Evolutionary conservation across 2,797 vertebrate species (phyloP).

Genomic region (Sebastes wilsoni): DNA sequence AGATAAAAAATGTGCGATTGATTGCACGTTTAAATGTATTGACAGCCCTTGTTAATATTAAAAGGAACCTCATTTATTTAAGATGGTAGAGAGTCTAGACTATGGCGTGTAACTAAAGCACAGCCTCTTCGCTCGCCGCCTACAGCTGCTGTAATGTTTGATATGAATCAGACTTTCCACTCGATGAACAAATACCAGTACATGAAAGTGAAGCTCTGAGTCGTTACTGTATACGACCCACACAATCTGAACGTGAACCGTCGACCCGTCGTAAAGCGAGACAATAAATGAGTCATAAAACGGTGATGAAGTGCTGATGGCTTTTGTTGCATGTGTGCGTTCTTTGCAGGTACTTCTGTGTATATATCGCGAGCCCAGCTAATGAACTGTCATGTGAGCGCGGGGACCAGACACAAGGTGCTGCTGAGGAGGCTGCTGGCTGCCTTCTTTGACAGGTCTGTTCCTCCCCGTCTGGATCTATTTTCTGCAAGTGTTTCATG

Average conservation of each 20-base stretch:
- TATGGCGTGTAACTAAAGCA: neutral
- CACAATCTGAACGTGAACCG: neutral
- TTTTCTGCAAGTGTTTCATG: constrained; percentile 62
- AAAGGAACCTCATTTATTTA: neutral
- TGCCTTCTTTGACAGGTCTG: constrained; percentile 95
- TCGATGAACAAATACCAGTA: constrained; percentile 21
- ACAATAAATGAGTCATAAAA: neutral
- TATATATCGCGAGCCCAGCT: constrained; percentile 95
- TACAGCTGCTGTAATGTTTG: constrained; percentile 9
- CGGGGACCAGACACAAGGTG: constrained; percentile 95
- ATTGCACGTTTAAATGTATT: no score
- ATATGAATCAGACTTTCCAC: constrained; percentile 18
- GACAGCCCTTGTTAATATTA: neutral
- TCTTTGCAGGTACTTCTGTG: constrained; percentile 86
- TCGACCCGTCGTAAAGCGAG: neutral
- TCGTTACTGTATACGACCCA: neutral
- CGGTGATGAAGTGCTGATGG: neutral
- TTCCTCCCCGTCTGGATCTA: constrained; percentile 35
- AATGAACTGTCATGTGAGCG: constrained; percentile 98
- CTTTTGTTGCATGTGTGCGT: neutral
- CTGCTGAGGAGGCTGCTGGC: constrained; percentile 93
- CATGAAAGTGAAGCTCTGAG: neutral
- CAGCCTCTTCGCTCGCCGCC: neutral
- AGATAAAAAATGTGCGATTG: no score
- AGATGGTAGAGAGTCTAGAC: neutral